Conservation (phyloP, 2,113 vertebrate species). For the Anser cygnoides region DNA sequence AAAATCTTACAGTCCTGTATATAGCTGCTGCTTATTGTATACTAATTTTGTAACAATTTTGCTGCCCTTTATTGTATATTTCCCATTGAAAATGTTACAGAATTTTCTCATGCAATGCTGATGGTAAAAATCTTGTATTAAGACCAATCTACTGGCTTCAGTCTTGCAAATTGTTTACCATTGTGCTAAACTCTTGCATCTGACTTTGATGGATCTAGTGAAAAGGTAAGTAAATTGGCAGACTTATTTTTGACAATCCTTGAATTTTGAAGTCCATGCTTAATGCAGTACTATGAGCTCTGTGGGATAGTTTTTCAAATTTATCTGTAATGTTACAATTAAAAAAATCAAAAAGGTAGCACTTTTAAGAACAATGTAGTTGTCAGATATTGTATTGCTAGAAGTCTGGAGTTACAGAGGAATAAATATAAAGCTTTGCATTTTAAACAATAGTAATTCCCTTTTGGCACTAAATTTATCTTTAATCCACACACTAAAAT, state of each 20-base stretch:
- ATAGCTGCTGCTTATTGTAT: not conserved
- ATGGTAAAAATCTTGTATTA: not conserved
- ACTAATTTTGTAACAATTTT: not conserved
- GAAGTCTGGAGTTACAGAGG: not conserved
- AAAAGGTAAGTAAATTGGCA: not conserved
- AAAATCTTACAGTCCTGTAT: not conserved
- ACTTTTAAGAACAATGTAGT: not conserved
- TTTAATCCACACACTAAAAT: constrained; percentile 23
- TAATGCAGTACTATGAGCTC: not conserved
- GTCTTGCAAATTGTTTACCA: not conserved
- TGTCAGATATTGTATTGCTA: not conserved
- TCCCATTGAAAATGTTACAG: not conserved
- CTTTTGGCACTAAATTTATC: constrained; percentile 9
- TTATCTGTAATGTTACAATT: not conserved
- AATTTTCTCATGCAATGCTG: not conserved
- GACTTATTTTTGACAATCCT: not conserved
- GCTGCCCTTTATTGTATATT: not conserved
- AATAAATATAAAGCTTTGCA: constrained; percentile 19
- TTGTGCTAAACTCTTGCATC: not conserved
- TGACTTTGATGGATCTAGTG: not conserved
- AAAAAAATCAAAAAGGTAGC: not conserved
- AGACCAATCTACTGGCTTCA: not conserved
- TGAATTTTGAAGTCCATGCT: not conserved
- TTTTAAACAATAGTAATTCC: constrained; percentile 32
- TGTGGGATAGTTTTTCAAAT: not conserved